A percentile compares a stretch with the other conserved stretches of the same genome.
Conservation (phyloP, 2,888 invertebrate species). For the Pyrgus malvae region DNA sequence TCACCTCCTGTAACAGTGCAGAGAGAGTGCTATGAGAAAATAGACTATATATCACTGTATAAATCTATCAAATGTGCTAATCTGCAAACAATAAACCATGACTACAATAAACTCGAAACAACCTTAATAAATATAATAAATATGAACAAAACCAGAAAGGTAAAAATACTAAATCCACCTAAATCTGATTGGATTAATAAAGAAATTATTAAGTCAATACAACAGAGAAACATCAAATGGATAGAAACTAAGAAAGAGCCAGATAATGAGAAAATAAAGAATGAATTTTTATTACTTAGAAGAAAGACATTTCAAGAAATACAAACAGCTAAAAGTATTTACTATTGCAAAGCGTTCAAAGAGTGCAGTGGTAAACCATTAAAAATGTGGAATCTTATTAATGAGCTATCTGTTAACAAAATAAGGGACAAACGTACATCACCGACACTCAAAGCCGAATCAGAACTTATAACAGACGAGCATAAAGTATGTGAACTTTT, state of each 20-base stretch:
- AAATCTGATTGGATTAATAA: constrained; percentile 32
- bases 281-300: background rate
- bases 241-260: background rate
- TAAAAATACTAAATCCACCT: constrained; percentile 21
- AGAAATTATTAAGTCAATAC: constrained; percentile 15
- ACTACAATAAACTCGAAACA: background rate
- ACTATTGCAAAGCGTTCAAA: background rate
- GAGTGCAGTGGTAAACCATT: background rate
- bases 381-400: constrained; percentile 12
- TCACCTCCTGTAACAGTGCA: background rate
- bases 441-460: background rate
- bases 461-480: background rate
- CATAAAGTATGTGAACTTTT: constrained; percentile 7
- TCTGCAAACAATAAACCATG: background rate
- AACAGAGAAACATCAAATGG: background rate
- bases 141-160: background rate
- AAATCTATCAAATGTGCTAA: background rate
- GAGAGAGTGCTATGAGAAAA: background rate
- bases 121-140: background rate
- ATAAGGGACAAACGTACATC: background rate
- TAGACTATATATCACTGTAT: background rate
- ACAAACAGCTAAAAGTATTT: background rate
- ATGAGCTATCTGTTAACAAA: background rate
- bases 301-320: background rate
- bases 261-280: background rate